Percentiles rank a stretch among this genome's conserved stretches.
Conservation (phyloP, 2,888 invertebrate species). For the Stramonita haemastoma region DNA sequence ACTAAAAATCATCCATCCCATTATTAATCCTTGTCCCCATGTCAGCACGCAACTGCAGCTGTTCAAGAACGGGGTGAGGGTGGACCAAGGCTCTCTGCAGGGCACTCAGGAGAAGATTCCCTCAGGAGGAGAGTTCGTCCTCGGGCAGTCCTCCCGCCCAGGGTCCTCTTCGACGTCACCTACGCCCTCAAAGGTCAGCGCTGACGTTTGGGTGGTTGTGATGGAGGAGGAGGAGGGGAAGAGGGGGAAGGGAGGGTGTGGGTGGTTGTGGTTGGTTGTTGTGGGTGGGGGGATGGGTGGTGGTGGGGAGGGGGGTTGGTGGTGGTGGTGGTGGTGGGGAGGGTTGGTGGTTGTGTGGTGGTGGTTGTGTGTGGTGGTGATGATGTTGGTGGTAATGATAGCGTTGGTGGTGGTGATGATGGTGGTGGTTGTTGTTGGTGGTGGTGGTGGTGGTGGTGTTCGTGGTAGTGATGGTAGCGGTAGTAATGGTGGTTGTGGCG, state of each 20-base stretch:
- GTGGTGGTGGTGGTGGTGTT: too few relatives aligned
- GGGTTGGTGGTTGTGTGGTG: too few relatives aligned
- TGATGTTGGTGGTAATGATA: too few relatives aligned
- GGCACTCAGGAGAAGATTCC: slow-evolving; percentile 53
- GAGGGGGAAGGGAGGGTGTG: not conserved
- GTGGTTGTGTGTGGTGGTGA: too few relatives aligned
- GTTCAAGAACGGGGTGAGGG: slow-evolving; percentile 57
- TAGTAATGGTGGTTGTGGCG: too few relatives aligned
- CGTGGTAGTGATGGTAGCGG: too few relatives aligned
- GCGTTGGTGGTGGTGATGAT: too few relatives aligned
- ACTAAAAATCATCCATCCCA: not conserved
- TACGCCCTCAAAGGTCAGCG: slow-evolving; percentile 66
- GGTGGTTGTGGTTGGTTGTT: too few relatives aligned
- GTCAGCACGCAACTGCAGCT: slow-evolving; percentile 48
- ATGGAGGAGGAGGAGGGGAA: not conserved
- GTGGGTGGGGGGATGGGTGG: not conserved
- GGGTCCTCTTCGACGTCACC: slow-evolving; percentile 59
- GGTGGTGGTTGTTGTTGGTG: too few relatives aligned
- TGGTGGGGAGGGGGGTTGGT: not conserved
- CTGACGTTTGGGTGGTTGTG: too few relatives aligned
- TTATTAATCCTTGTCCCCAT: not conserved
- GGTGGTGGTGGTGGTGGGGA: too few relatives aligned
- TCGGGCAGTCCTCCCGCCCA: slow-evolving; percentile 70
- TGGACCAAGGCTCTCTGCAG: slow-evolving; percentile 55
- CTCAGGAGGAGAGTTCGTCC: slow-evolving; percentile 72